These are phyloP conservation scores for Spodoptera frugiperda DNA, from an alignment of 1,140 invertebrate species.

Conservation along the genomic window DNA sequence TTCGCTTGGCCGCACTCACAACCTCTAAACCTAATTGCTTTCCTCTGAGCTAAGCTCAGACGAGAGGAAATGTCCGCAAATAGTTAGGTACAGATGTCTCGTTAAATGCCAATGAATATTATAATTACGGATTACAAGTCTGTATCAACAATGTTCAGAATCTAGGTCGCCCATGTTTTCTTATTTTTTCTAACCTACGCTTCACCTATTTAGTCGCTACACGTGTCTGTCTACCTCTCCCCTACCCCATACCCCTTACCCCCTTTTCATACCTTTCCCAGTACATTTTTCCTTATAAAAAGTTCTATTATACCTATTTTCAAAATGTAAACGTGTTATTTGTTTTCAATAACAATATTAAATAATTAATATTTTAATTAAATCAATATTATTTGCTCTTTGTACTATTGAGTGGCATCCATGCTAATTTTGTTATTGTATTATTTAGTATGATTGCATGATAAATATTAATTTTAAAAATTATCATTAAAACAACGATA, in stretches of 20 bases:
- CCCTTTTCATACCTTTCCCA: not conserved
- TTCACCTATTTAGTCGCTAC: slow-evolving; percentile 7
- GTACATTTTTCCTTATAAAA: not conserved
- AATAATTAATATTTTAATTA: too few relatives aligned
- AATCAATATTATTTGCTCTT: too few relatives aligned
- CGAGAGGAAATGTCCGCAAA: not conserved
- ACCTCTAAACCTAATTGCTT: not conserved
- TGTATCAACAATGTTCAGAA: not conserved
- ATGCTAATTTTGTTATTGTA: too few relatives aligned
- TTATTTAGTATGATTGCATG: too few relatives aligned
- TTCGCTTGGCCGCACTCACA: too few relatives aligned
- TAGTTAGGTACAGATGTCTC: not conserved
- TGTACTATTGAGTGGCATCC: too few relatives aligned
- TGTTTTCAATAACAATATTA: too few relatives aligned
- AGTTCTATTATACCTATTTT: not conserved
- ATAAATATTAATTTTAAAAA: too few relatives aligned
- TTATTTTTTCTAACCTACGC: slow-evolving; percentile 1
- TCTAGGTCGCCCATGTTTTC: slow-evolving; percentile 13
- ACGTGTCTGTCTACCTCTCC: slow-evolving; percentile 4
- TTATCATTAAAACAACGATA: too few relatives aligned
- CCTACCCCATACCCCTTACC: not conserved
- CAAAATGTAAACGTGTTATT: too few relatives aligned
- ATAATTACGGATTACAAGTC: not conserved
- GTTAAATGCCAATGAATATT: slow-evolving; percentile 2
- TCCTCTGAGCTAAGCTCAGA: not conserved